These are phyloP conservation scores for Rynchops niger DNA, from an alignment of 2,113 vertebrate genomes.

Conservation along the genomic window DNA sequence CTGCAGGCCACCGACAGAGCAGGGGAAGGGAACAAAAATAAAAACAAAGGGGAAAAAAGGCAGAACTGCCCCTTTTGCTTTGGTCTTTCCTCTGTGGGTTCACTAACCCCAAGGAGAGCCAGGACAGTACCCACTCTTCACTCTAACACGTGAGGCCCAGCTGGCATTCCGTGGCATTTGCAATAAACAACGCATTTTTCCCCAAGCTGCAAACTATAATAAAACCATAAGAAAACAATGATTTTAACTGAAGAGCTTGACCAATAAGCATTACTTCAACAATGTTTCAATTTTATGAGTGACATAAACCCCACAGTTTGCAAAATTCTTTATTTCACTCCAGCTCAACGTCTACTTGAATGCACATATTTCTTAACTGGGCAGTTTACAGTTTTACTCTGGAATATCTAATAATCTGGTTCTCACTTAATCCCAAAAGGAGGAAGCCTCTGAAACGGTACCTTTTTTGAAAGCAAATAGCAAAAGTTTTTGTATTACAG, in stretches of 20 bases:
- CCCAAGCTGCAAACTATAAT: not conserved
- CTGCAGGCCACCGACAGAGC: not conserved
- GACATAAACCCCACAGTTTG: not conserved
- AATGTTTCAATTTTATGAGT: not conserved
- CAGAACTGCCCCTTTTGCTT: not conserved
- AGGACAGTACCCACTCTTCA: not conserved
- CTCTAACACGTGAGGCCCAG: not conserved
- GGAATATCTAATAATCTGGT: not conserved
- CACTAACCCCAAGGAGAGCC: not conserved
- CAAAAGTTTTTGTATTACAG: not conserved
- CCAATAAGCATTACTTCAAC: not conserved
- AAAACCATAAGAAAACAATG: not conserved
- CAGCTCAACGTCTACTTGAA: not conserved
- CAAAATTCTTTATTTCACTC: not conserved
- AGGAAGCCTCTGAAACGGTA: not conserved
- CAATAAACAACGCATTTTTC: not conserved
- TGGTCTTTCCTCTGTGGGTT: not conserved
- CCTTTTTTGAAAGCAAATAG: not conserved
- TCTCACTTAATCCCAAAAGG: not conserved
- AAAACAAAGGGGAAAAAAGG: not conserved
- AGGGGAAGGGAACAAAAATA: not conserved
- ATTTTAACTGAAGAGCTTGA: not conserved
- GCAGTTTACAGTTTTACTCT: not conserved
- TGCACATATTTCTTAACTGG: fast-evolving
- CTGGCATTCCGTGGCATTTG: not conserved